Percentiles rank a stretch among this genome's conserved stretches.
Evolutionary conservation across 2,888 invertebrate species (phyloP).

Genomic region (Limnephilus auricula): DNA sequence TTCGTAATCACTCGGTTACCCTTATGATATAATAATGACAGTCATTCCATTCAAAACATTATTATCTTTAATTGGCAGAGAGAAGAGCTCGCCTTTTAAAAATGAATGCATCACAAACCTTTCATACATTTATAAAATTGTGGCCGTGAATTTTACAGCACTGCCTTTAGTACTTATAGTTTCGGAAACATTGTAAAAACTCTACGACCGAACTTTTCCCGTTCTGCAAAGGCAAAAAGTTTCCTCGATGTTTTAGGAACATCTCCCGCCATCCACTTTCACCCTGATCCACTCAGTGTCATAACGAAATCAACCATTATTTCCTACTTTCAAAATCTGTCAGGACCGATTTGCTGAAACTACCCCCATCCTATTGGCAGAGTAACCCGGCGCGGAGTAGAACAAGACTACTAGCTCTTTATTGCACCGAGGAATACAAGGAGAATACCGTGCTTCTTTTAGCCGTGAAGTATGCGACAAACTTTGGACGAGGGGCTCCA

Average conservation of each 20-base stretch:
- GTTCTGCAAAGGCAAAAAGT: conserved; percentile 21
- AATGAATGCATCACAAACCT: background rate
- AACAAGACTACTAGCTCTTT: background rate
- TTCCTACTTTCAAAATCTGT: conserved; percentile 63
- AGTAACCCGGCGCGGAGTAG: conserved; percentile 32
- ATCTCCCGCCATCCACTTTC: conserved; percentile 39
- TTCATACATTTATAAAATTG: background rate
- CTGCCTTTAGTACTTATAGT: conserved; percentile 21
- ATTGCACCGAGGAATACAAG: conserved; percentile 22
- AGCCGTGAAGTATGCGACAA: background rate
- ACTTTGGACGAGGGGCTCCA: background rate
- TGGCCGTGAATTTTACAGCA: background rate
- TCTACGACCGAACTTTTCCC: conserved; percentile 19
- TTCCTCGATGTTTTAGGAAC: conserved; percentile 41
- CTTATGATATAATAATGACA: background rate
- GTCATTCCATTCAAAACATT: background rate
- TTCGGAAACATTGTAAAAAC: conserved; percentile 24
- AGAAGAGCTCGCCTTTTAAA: background rate
- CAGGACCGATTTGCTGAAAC: conserved; percentile 50
- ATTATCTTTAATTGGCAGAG: background rate
- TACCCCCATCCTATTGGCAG: background rate
- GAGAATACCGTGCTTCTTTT: conserved; percentile 4
- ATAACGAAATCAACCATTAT: conserved; percentile 64
- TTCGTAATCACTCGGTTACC: no score
- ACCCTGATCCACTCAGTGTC: conserved; percentile 62